A percentile compares a stretch with the other conserved stretches of the same genome.
These are phyloP conservation scores for Polietes domitor DNA, from an alignment of 2,888 invertebrate species.

Conservation along the genomic window DNA sequence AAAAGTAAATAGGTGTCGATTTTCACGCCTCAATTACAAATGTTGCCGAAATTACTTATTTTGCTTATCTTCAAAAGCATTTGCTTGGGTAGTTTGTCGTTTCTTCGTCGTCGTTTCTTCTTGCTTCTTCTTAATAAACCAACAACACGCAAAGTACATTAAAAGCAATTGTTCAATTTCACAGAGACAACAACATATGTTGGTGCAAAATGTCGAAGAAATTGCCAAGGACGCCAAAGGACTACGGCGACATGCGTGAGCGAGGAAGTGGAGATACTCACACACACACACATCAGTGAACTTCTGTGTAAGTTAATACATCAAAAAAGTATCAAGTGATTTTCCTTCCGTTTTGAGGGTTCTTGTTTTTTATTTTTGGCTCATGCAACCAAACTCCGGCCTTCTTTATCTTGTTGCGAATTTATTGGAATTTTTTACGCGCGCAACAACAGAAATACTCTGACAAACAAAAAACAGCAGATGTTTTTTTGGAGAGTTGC, in stretches of 20 bases:
- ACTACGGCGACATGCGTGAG: not conserved
- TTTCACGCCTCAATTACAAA: slow-evolving; percentile 36
- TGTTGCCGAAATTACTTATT: not conserved
- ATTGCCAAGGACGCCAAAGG: not conserved
- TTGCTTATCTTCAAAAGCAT: not conserved
- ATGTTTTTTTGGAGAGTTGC: slow-evolving; percentile 1
- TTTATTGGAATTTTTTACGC: slow-evolving; percentile 25
- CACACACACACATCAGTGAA: slow-evolving; percentile 33
- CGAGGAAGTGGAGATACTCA: not conserved
- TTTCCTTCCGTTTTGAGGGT: slow-evolving; percentile 5
- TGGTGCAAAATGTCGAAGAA: not conserved
- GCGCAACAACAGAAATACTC: not conserved
- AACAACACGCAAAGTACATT: slow-evolving; percentile 47
- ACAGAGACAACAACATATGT: slow-evolving; percentile 27
- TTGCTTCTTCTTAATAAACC: slow-evolving; percentile 15
- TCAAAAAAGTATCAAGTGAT: slow-evolving; percentile 35
- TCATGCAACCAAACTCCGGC: not conserved
- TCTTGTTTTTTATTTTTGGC: not conserved
- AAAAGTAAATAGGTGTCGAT: slow-evolving; percentile 45
- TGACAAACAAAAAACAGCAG: slow-evolving; percentile 36
- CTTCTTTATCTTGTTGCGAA: slow-evolving; percentile 11
- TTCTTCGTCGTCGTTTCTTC: too few relatives aligned
- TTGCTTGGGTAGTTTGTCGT: not conserved
- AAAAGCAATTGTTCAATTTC: slow-evolving; percentile 41
- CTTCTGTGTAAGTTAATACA: slow-evolving; percentile 49